A percentile compares a stretch with the other conserved stretches of the same genome.
phyloP scores from a whole-genome alignment of 2,888 invertebrate genomes.

The Polylopha cassiicola region DNA sequence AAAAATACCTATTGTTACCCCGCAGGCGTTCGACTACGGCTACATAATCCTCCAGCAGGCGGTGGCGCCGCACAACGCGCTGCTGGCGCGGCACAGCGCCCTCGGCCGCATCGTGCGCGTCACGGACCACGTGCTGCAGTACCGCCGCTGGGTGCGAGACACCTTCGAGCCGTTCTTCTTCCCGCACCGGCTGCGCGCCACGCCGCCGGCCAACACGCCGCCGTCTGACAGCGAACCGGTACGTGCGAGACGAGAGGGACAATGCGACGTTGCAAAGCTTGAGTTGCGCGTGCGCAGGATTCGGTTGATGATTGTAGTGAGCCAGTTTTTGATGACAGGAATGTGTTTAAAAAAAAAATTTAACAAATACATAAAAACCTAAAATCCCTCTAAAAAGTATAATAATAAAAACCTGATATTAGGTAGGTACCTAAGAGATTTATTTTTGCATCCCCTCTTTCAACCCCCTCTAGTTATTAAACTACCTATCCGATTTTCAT shows the following conservation, averaged over 20 bases:
- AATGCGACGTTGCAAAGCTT: too few relatives aligned
- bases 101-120: constrained; percentile 94
- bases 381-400: too few relatives aligned
- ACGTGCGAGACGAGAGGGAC: constrained; percentile 10
- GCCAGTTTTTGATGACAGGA: too few relatives aligned
- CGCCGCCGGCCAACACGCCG: constrained; percentile 26
- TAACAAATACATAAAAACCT: too few relatives aligned
- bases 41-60: constrained; percentile 90
- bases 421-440: too few relatives aligned
- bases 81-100: constrained; percentile 79
- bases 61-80: constrained; percentile 74
- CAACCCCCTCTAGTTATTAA: too few relatives aligned
- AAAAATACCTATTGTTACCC: not conserved
- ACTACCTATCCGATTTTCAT: too few relatives aligned
- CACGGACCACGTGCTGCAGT: constrained; percentile 92
- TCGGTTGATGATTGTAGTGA: too few relatives aligned
- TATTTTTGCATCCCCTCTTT: too few relatives aligned
- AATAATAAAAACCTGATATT: too few relatives aligned
- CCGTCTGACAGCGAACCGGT: constrained; percentile 43
- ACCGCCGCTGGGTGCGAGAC: constrained; percentile 71
- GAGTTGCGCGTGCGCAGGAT: not conserved
- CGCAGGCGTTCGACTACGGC: constrained; percentile 96
- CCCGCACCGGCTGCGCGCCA: constrained; percentile 37
- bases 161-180: constrained; percentile 68
- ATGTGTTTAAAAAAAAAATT: too few relatives aligned